phyloP scores from a whole-genome alignment of 2,888 invertebrate species.

The Agriopis leucophaearia region DNA sequence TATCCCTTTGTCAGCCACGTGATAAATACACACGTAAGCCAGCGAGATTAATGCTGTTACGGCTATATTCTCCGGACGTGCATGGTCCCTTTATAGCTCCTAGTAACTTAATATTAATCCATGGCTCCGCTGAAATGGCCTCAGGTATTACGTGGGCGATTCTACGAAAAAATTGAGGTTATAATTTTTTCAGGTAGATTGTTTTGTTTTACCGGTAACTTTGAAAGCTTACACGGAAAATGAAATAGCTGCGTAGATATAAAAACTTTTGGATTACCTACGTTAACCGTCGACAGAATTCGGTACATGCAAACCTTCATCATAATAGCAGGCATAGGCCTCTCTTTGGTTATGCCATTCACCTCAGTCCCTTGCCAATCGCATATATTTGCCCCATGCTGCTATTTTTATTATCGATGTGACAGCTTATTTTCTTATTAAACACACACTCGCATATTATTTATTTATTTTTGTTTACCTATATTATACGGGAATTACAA shows the following conservation, averaged over 20 bases:
- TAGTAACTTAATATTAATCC: constrained; percentile 40
- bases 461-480: no score
- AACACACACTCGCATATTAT: no score
- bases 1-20: constrained; percentile 59
- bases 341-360: no score
- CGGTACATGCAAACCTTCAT: no score
- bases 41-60: constrained; percentile 54
- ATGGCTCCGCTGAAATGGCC: constrained; percentile 33
- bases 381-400: no score
- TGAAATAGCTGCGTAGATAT: not conserved
- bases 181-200: constrained; percentile 20
- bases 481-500: no score
- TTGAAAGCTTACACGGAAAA: constrained; percentile 10
- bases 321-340: no score
- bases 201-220: constrained; percentile 18
- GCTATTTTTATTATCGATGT: no score
- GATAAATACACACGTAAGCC: constrained; percentile 61
- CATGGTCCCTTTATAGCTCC: constrained; percentile 37
- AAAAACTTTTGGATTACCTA: not conserved
- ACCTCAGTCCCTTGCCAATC: no score
- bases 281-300: not conserved
- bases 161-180: constrained; percentile 24
- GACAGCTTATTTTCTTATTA: no score
- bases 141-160: constrained; percentile 29
- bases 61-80: constrained; percentile 40